Base-by-base conservation (phyloP, 2,888 invertebrate genomes). In the Corythucha ciliata region DNA sequence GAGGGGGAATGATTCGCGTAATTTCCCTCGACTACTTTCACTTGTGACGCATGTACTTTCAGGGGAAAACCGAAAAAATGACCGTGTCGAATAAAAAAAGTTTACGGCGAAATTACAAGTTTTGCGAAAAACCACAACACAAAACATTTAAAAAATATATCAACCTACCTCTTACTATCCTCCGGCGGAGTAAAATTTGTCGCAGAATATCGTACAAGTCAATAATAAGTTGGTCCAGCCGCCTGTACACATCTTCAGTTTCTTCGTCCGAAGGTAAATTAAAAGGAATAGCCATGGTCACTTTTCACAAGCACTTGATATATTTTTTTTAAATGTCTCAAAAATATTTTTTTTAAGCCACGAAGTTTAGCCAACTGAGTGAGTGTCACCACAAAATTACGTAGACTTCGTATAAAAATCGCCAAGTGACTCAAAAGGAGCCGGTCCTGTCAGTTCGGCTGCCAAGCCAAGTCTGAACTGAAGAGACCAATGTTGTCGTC, bases 211-310 rank as follows among this genome's bases (percentile, higher is more conserved):
- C 73, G 68, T 73, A 74, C 64, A 75, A 66, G 67, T 75, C 74
- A 61, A 71, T 69, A 58, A 74, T 66, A 59, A 75, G 73, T 65
- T 74, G 72, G 69, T 75, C 74, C 69, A 75, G 68, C 58, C 74
- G 69, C 60, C 74, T 72, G 67, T 74, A 75, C 68, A 73, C 71
- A 67, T 74, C 74, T 66, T 74, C 74, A 40, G 72, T 65, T 58
- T 74, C 71, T 66, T 74, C 74, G 65, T 74, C 74, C 62, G 73
- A 70, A 61, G 75, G 75, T 63, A 74, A 65, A 68, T 73, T 72
- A 67, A 74, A 74, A 60, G 74, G 74, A 69, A 74, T 74, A 64
- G 75, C 75, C 75, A 75, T 75, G 67, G 20, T 21, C 20, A 47
- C 16, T 29, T 29, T 41, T 26, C 29, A 25, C 49, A 18, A 22